Base-by-base conservation (phyloP, 2,888 invertebrate species). In the Sturmia bella region DNA sequence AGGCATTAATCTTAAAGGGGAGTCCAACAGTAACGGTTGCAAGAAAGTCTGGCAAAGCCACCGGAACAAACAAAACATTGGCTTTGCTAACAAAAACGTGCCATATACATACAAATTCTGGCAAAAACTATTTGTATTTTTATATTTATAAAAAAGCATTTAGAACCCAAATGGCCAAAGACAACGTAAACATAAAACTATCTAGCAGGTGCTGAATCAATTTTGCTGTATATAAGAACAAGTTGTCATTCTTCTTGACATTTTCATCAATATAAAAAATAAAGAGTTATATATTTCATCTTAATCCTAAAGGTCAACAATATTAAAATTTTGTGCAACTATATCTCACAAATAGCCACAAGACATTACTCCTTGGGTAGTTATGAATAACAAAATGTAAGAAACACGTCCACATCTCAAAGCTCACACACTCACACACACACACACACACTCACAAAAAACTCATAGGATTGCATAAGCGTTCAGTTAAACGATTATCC, bases 1-100 rank as follows among this genome's bases (percentile, higher is more conserved):
- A 78, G 3, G 54, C 74, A 82, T 78, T 78, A 78, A 82, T 82
- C 82, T 77, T 78, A 43, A 74, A 63, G 52, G 37, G 52, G 37
- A 66, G 59, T 39, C 66, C 45, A 59, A 59, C 37, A 13, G 13
- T 39, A 63, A 48, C 66, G 66, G 45, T 24, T 66, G 32, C 43
- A 48, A n/a, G n/a, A n/a, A n/a, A 72, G 48, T 39, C 54, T 70
- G 64, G 52, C 12, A 72, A 54, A 64, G 66, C 64, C 27, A 76
- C 54, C 68, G n/a, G 54, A 64, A 48, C 21, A 59, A 19, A 69
- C 37, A 12, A 11, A 41, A 27, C 0, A 24, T 24, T 61, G 24
- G 15, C 27, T 19, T 32, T 63, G 6, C 4, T 17, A 50, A n/a
- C 32, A 7, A 39, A 21, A 57, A 63, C 50, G 15, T 57, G 12